Conservation (phyloP, 2,888 invertebrate species). For the Calameuta filiformis region DNA sequence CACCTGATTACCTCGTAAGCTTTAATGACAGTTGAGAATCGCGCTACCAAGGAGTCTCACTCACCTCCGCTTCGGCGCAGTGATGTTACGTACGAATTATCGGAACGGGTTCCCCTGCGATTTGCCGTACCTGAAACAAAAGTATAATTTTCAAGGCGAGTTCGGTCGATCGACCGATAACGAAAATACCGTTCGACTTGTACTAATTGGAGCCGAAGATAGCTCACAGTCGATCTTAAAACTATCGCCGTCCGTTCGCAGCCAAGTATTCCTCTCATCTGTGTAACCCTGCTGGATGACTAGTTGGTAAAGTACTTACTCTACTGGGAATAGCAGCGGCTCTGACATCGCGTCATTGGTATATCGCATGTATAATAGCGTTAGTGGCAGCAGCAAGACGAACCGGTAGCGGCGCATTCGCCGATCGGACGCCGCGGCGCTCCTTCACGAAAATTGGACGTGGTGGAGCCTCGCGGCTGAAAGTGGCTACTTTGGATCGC, state of each 20-base stretch:
- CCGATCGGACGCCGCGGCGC: not conserved
- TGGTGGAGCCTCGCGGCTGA: not conserved
- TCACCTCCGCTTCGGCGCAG: conserved; percentile 23
- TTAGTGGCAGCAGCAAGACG: not conserved
- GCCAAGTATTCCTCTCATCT: not conserved
- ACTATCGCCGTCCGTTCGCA: not conserved
- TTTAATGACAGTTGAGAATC: conserved; percentile 25
- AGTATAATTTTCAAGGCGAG: conserved; percentile 1
- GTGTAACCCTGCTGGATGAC: not conserved
- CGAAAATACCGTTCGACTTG: not conserved
- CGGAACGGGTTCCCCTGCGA: conserved; percentile 31
- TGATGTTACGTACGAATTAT: not conserved
- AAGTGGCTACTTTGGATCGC: not conserved
- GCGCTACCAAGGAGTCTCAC: conserved; percentile 13
- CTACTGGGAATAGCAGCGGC: not conserved
- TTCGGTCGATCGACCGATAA: not conserved
- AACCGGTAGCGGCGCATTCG: not conserved
- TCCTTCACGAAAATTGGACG: not conserved
- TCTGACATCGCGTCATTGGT: not conserved
- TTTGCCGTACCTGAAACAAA: conserved; percentile 34
- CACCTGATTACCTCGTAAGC: conserved; percentile 24
- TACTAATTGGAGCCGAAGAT: not conserved
- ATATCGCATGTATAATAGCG: not conserved
- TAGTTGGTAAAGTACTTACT: not conserved
- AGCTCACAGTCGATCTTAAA: not conserved